Conservation (phyloP, 2,888 invertebrate genomes). For the Poecilus cupreus region DNA sequence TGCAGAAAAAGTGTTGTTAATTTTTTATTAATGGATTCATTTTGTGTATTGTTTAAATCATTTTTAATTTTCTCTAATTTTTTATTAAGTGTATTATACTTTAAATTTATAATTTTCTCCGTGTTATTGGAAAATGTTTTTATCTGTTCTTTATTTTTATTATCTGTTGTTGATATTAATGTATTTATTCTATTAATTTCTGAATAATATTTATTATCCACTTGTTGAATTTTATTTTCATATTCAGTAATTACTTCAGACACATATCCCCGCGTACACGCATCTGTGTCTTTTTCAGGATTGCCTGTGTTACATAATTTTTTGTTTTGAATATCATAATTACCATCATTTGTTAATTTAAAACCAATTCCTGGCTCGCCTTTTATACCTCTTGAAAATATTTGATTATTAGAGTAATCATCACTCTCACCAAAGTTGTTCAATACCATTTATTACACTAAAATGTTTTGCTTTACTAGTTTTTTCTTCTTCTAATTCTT, state of each 20-base stretch:
- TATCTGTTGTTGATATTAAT: neutral
- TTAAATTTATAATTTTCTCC: neutral
- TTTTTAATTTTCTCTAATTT: neutral
- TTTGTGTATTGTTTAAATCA: neutral
- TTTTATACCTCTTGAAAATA: neutral
- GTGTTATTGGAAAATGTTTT: neutral
- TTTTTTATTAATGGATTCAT: neutral
- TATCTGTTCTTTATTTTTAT: neutral
- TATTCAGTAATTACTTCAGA: neutral
- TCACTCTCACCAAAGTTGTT: neutral
- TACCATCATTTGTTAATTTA: neutral
- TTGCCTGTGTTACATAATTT: neutral
- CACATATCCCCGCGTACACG: neutral
- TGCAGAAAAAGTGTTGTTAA: neutral
- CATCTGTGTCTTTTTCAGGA: conserved; percentile 5
- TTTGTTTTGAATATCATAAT: conserved; percentile 15
- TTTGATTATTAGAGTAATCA: neutral
- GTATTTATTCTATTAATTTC: neutral
- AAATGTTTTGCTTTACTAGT: neutral
- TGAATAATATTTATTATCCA: neutral
- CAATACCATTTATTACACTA: conserved; percentile 4
- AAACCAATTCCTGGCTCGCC: conserved; percentile 10
- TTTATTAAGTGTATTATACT: neutral
- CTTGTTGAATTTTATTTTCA: neutral
- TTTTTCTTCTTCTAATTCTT: neutral